A percentile compares a stretch with the other conserved stretches of the same genome.
Evolutionary conservation across 2,113 vertebrate genomes (phyloP).

Genomic region (Ceyx margarethae): DNA sequence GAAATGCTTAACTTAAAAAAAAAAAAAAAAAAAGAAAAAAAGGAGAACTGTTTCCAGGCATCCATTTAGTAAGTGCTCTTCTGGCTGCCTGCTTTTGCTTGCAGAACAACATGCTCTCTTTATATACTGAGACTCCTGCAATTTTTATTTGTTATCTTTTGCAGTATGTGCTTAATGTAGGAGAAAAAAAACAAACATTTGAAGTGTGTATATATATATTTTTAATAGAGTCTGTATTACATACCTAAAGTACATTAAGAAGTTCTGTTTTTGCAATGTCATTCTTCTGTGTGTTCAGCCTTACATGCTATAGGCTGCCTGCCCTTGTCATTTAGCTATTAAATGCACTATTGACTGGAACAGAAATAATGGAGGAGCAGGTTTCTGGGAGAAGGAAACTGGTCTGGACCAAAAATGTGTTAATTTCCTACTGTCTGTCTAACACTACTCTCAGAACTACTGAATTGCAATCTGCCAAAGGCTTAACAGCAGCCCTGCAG

Average conservation of each 20-base stretch:
- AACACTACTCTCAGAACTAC: not conserved
- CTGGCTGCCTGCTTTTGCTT: slow-evolving; percentile 13
- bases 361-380: not conserved
- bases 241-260: not conserved
- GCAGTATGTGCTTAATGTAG: not conserved
- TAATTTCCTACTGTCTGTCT: not conserved
- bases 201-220: not conserved
- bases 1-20: not conserved
- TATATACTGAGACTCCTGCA: slow-evolving; percentile 22
- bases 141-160: slow-evolving; percentile 8
- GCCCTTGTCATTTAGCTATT: not conserved
- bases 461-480: not conserved
- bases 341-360: not conserved
- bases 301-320: not conserved
- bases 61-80: slow-evolving; percentile 47
- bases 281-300: slow-evolving; percentile 8
- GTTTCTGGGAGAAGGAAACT: not conserved
- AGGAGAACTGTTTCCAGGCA: slow-evolving; percentile 19
- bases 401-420: not conserved
- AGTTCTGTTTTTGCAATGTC: slow-evolving; percentile 23
- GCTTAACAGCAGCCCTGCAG: not conserved
- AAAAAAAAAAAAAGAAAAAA: not conserved
- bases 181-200: not conserved
- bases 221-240: not conserved
- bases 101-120: not conserved